A percentile compares a stretch with the other conserved stretches of the same genome.
Evolutionary conservation across 2,888 invertebrate species (phyloP).

Genomic region (Polylopha cassiicola): DNA sequence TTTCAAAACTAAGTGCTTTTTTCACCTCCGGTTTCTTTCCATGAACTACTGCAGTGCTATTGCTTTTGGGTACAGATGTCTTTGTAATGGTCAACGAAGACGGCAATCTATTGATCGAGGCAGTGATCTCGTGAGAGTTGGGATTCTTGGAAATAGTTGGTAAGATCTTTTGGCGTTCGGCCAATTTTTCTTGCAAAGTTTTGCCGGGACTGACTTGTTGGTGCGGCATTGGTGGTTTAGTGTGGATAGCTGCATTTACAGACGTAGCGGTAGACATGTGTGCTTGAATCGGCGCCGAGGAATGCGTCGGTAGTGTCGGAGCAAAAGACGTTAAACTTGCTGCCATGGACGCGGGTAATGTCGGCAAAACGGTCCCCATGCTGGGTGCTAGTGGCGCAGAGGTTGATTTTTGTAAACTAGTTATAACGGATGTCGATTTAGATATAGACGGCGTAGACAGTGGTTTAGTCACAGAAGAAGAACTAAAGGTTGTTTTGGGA

Average conservation of each 20-base stretch:
- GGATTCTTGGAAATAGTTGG: constrained; percentile 40
- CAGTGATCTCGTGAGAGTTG: constrained; percentile 44
- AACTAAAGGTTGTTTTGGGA: no score
- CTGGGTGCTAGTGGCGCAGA: constrained; percentile 48
- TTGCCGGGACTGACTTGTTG: constrained; percentile 77
- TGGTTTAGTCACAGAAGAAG: no score
- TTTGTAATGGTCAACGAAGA: constrained; percentile 74
- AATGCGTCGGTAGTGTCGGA: constrained; percentile 31
- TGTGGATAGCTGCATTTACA: constrained; percentile 45
- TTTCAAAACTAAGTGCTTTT: constrained; percentile 48
- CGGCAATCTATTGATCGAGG: constrained; percentile 67
- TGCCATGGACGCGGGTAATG: constrained; percentile 56
- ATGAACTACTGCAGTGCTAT: constrained; percentile 27
- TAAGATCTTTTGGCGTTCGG: constrained; percentile 78
- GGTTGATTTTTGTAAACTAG: constrained; percentile 40
- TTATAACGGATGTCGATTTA: constrained; percentile 5
- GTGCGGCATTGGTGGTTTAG: constrained; percentile 58
- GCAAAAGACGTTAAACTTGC: constrained; percentile 47
- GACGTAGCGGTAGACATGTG: constrained; percentile 52
- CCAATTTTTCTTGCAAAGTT: constrained; percentile 82
- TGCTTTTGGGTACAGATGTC: constrained; percentile 46
- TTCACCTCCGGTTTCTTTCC: constrained; percentile 52
- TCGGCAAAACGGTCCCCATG: constrained; percentile 61
- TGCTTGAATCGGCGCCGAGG: constrained; percentile 45
- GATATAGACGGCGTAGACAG: no score